Evolutionary conservation across 2,797 vertebrate species (phyloP), one percentile per base, ranked within the genome.

Genomic region (Paratrypauchen microcephalus): DNA sequence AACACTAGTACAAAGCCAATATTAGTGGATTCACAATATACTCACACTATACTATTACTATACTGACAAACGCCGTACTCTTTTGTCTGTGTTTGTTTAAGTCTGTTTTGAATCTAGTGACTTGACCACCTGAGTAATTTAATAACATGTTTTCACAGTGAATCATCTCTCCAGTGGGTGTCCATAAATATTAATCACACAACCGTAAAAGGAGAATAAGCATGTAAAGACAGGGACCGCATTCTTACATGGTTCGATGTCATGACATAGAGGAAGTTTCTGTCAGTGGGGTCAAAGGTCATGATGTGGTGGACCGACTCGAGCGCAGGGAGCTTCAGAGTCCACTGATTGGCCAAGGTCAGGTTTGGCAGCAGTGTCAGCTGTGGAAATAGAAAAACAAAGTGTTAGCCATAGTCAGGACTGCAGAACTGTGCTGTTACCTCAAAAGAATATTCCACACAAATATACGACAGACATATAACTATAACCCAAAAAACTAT

Each of bases 211-310:
- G 11, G 58, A 69, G 55, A 65, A 61, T 47, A 74, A 66, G 68
- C 55, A 50, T 50, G 26, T 16, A 55, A 18, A 63, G 23, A 58
- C 30, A 5, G 23, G 0, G 32, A 39, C 50, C 2, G 0, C 26
- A 73, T 77, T 68, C 95, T 94, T 89, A 99, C 97, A 85, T 98
- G 96, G 77, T 97, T 92, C 64, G 95, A 95, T 0, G 96, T 98
- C 97, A 99, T 99, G 82, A 98, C 84, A 67, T 98, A 99, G 62
- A 99, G 94, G 87, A 94, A 98, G 77, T 94, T 94, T 21, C 93
- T 88, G 88, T 99, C 95, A 0, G 84, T 93, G 39, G 97, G 96
- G 88, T 99, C 96, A 24, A 99, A 98, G 75, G 95, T 95, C 97
- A 99, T 99, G 88, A 97, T 80, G 65, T 94, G 96, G 81, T 98